Evolutionary conservation across 2,888 invertebrate species (phyloP).

Genomic region (Eupithecia tripunctaria): DNA sequence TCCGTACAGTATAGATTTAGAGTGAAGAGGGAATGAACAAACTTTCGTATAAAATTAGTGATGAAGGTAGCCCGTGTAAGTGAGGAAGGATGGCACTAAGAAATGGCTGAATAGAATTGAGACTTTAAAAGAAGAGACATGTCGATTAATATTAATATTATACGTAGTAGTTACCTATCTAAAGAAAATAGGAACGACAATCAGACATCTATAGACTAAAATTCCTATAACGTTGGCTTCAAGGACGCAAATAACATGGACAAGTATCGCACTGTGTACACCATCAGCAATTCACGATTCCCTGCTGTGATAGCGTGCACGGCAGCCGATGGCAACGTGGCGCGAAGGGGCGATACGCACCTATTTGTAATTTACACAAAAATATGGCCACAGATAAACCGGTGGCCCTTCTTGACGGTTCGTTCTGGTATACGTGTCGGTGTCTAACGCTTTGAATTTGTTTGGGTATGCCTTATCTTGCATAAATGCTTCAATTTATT

Average conservation of each 20-base stretch:
- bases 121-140: not conserved
- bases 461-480: conserved; percentile 46
- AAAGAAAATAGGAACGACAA: not conserved
- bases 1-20: no score
- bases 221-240: conserved; percentile 2
- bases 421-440: conserved; percentile 59
- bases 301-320: conserved; percentile 78
- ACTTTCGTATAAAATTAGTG: not conserved
- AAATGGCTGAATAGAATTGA: not conserved
- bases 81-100: not conserved
- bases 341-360: conserved; percentile 59
- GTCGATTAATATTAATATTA: not conserved
- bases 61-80: no score
- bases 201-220: not conserved
- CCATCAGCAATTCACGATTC: conserved; percentile 70
- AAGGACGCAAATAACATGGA: conserved; percentile 9
- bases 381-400: conserved; percentile 78
- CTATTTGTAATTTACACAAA: conserved; percentile 84
- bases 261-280: conserved; percentile 59
- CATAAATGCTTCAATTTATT: conserved; percentile 30
- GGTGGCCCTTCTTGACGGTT: conserved; percentile 66
- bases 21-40: no score
- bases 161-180: not conserved
- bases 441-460: conserved; percentile 58
- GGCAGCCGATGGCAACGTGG: conserved; percentile 71